Conservation (phyloP, 1,140 invertebrate species). For the Euura lappo region DNA sequence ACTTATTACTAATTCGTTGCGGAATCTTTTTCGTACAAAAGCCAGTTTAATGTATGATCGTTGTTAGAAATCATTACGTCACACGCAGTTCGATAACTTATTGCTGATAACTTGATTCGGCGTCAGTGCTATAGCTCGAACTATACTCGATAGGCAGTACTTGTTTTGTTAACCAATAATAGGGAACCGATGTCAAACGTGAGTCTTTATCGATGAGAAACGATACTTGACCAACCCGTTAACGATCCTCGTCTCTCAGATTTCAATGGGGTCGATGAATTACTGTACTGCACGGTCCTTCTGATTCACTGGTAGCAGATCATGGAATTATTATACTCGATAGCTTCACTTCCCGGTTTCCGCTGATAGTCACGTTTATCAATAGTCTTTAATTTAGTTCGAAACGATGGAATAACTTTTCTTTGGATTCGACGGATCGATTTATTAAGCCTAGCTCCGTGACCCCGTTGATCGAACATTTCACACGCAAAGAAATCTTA, state of each 20-base stretch:
- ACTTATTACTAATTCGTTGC: no score
- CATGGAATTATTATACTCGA: no score
- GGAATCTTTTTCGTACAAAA: no score
- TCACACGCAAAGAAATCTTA: constrained; percentile 4
- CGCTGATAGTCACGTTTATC: no score
- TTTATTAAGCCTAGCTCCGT: background rate
- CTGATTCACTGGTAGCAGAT: background rate
- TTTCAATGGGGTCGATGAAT: constrained; percentile 5
- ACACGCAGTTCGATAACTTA: background rate
- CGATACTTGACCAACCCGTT: background rate
- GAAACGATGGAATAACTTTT: no score
- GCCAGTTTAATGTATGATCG: background rate
- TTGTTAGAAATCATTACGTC: constrained; percentile 1
- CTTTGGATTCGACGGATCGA: no score
- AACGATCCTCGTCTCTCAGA: background rate
- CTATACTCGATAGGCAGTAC: background rate
- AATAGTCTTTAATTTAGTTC: no score
- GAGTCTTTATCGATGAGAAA: constrained; percentile 1
- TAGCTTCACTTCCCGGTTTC: no score
- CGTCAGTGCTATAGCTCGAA: background rate
- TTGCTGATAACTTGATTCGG: background rate
- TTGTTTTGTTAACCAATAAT: background rate
- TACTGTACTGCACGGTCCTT: background rate
- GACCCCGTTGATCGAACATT: background rate
- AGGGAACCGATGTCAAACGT: background rate